phyloP scores from a whole-genome alignment of 2,113 vertebrate genomes.

The Tringa solitaria region DNA sequence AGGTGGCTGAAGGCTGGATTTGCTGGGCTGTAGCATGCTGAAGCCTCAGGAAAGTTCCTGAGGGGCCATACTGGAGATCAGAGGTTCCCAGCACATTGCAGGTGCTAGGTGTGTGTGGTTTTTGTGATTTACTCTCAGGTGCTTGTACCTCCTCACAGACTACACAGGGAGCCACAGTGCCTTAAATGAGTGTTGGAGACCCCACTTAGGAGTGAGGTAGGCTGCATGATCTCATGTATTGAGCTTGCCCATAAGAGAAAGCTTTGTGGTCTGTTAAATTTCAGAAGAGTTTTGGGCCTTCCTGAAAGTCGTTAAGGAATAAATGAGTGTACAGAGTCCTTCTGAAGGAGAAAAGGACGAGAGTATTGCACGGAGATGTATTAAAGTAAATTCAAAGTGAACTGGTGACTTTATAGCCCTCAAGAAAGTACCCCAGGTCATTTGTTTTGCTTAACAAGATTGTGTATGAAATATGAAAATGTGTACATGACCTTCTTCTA shows the following conservation, averaged over 20 bases:
- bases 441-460: slow-evolving; percentile 21
- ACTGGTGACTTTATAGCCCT: slow-evolving; percentile 47
- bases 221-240: not conserved
- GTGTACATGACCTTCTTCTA: slow-evolving; percentile 49
- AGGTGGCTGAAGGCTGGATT: not conserved
- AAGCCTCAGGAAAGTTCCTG: not conserved
- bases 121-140: not conserved
- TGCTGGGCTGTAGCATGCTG: not conserved
- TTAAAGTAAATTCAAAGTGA: slow-evolving; percentile 46
- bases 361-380: not conserved
- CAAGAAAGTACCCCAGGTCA: not conserved
- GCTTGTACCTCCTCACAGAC: not conserved
- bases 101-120: no score
- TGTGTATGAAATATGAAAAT: slow-evolving; percentile 23
- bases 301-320: slow-evolving; percentile 16
- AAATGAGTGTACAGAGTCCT: not conserved
- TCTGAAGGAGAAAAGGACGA: slow-evolving; percentile 29
- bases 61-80: not conserved
- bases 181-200: not conserved
- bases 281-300: not conserved
- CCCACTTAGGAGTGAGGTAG: not conserved
- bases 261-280: not conserved
- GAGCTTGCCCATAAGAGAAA: not conserved
- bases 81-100: not conserved
- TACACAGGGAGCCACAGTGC: not conserved